Percentiles rank a stretch among this genome's conserved stretches.
Conservation (phyloP, 1,140 invertebrate species). For the Physella acuta region DNA sequence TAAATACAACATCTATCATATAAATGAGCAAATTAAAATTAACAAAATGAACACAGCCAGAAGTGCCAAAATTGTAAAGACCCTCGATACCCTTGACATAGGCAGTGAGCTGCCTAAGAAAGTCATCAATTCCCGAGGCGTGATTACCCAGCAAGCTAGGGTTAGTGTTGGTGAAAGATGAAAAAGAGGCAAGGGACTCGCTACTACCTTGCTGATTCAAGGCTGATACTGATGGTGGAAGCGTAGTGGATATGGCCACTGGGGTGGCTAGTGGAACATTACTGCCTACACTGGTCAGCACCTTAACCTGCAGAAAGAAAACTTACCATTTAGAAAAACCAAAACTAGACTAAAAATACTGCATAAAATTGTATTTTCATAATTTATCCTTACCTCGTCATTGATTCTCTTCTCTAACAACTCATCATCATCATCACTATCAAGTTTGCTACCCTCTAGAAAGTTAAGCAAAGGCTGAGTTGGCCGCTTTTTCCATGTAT, state of each 20-base stretch:
- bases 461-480: conserved; percentile 74
- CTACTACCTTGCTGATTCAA: conserved; percentile 54
- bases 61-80: conserved; percentile 30
- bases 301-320: conserved; percentile 64
- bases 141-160: conserved; percentile 15
- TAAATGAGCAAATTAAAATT: too few species aligned
- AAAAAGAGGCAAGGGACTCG: conserved; percentile 32
- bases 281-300: conserved; percentile 65
- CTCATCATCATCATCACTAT: conserved; percentile 67
- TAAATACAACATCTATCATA: too few species aligned
- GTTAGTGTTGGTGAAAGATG: conserved; percentile 32
- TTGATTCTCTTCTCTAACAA: conserved; percentile 45
- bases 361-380: not conserved
- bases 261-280: conserved; percentile 62
- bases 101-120: conserved; percentile 37
- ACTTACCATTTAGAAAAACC: not conserved
- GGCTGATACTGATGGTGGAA: conserved; percentile 67
- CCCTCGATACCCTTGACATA: conserved; percentile 37
- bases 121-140: conserved; percentile 32
- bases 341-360: not conserved
- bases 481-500: conserved; percentile 77
- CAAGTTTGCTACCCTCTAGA: conserved; percentile 73
- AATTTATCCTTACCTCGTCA: conserved; percentile 42
- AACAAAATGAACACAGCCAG: conserved; percentile 12
- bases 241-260: conserved; percentile 66